Percentiles rank a stretch among this genome's conserved stretches.
These are phyloP conservation scores for Gyrodactylus bullatarudis DNA, from an alignment of 1,140 invertebrate species.

Conservation along the genomic window DNA sequence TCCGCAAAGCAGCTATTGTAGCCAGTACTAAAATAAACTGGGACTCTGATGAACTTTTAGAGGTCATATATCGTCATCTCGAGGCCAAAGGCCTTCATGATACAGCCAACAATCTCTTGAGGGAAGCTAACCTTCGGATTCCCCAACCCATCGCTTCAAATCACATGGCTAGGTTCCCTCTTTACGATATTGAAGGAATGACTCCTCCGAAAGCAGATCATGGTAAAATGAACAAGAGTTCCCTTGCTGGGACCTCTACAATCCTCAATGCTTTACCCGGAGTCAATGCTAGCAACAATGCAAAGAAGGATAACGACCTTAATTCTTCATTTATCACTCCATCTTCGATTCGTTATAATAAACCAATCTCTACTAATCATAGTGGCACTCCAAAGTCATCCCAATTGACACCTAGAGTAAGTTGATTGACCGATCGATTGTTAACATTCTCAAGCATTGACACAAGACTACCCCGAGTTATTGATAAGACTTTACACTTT, in stretches of 20 bases:
- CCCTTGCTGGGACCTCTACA: not conserved
- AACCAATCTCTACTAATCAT: not conserved
- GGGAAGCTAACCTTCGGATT: slow-evolving; percentile 33
- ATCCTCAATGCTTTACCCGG: no score
- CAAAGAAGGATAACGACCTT: not conserved
- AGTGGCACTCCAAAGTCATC: not conserved
- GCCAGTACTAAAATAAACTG: slow-evolving; percentile 70
- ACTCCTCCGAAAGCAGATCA: slow-evolving; percentile 9
- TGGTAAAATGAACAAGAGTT: not conserved
- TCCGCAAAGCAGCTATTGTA: slow-evolving; percentile 47
- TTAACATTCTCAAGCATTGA: no score
- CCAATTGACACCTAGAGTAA: not conserved
- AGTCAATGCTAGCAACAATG: no score
- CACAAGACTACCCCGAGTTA: no score
- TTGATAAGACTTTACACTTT: no score
- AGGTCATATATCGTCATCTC: slow-evolving; percentile 60
- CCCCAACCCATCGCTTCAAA: slow-evolving; percentile 9
- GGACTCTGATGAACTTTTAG: slow-evolving; percentile 57
- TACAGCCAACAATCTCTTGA: slow-evolving; percentile 34
- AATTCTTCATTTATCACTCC: not conserved
- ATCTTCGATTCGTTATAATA: not conserved
- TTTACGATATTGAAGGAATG: slow-evolving; percentile 7
- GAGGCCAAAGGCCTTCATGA: slow-evolving; percentile 32
- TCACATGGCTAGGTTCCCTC: not conserved
- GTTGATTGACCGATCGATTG: no score